Evolutionary conservation across 2,888 invertebrate species (phyloP), one percentile per base, ranked within the genome.

Genomic region (Sceliomorpha sp.): DNA sequence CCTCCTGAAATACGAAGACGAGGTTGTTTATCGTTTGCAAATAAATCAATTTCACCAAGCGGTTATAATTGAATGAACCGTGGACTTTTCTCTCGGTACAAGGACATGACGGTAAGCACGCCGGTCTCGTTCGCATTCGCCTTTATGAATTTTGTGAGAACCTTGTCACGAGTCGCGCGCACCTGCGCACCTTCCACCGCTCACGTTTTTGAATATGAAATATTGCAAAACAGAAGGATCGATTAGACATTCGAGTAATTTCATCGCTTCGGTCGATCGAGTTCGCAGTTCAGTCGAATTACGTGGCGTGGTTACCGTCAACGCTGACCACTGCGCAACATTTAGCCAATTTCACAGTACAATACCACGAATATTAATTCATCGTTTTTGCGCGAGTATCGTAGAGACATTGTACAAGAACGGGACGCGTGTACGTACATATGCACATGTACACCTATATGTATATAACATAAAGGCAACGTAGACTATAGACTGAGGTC

Each of bases 291-390:
- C n/a, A n/a, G n/a, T 36, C 12, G 31, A 58, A 51, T 32, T 31
- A 56, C 55, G 50, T 72, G 66, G 59, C 74, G 70, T 74, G 70
- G 73, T 73, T 76, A 79, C 74, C 76, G 73, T 74, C 73, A 78
- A 70, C 70, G 68, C 63, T 75, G 77, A 83, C 81, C 78, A 85
- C 86, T 88, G 87, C 87, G 87, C 85, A 84, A 83, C 87, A 79
- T 83, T 87, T 86, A 81, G 82, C 85, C 86, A 87, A 85, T 85
- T 80, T 66, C 66, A 62, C 63, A 63, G 51, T 62, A 68, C 60
- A 62, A 64, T 60, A 59, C 50, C 51, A 64, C 67, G 73, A 39
- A 74, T 72, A 78, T 71, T 70, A 78, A 73, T 59, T 55, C 59
- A 60, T 42, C 17, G 31, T 55, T 67, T 67, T 74, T 77, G 63